A percentile compares a stretch with the other conserved stretches of the same genome.
phyloP scores from a whole-genome alignment of 2,797 vertebrate species.

The Morelia viridis region DNA sequence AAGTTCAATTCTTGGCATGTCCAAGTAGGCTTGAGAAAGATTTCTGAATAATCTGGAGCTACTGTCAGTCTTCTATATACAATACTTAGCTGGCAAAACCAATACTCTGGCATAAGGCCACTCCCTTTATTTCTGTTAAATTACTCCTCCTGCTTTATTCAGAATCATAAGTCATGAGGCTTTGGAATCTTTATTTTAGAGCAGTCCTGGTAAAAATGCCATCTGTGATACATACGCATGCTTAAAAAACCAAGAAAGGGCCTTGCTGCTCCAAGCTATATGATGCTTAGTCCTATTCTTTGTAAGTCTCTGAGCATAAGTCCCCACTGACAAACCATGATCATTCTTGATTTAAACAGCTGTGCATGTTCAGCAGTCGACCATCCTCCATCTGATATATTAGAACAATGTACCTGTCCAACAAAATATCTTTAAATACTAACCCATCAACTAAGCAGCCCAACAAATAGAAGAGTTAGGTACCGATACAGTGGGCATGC shows the following conservation, averaged over 20 bases:
- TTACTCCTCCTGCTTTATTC: background rate
- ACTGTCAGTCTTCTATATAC: background rate
- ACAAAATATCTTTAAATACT: background rate
- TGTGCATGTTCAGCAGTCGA: background rate
- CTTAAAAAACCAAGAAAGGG: background rate
- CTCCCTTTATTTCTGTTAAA: background rate
- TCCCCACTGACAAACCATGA: background rate
- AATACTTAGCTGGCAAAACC: background rate
- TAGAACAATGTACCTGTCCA: background rate
- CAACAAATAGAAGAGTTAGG: background rate
- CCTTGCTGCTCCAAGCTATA: background rate
- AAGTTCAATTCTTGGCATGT: background rate
- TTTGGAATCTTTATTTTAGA: background rate
- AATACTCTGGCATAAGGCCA: background rate
- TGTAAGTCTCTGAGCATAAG: background rate
- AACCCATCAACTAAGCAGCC: background rate
- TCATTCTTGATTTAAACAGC: background rate
- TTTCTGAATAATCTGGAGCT: background rate
- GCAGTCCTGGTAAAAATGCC: background rate
- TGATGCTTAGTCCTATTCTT: background rate
- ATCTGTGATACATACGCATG: background rate
- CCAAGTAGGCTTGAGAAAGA: background rate
- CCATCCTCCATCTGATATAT: background rate
- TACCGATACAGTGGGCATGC: background rate
- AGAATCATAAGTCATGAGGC: background rate